Evolutionary conservation across 2,888 invertebrate species (phyloP), one percentile per base, ranked within the genome.

Genomic region (Nemotelus nigrinus): DNA sequence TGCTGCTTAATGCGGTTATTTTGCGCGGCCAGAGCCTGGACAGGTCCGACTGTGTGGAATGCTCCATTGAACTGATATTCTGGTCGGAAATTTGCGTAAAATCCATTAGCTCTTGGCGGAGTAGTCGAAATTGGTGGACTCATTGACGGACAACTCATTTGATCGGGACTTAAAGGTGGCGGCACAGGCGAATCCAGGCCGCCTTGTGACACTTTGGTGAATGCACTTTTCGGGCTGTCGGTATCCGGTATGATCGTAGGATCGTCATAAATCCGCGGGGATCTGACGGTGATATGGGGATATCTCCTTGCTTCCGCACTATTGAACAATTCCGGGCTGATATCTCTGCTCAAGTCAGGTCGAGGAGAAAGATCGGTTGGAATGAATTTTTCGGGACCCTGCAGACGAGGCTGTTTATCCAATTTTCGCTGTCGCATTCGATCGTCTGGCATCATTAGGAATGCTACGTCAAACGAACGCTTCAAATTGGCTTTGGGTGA

Each of bases 381-480:
- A 77, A 83, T 84, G 60, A 84, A 84, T 0, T 58, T 64, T 85
- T 86, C 80, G 85, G 88, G 82, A 80, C 83, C 82, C 85, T 89
- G 88, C 84, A 90, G 81, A 86, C 90, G 85, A 85, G 89, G 80
- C 80, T 86, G 83, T 79, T 88, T 83, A 45, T 80, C 63, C 10
- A 43, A 44, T 81, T 90, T 90, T 82, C 92, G 91, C 67, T 92
- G 90, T 75, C 92, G 92, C 67, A 93, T 86, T 83, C 94, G 93
- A 80, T 95, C 95, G 84, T 96, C 95, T 1, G 95, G 95, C 86
- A 94, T 92, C 90, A 96, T 95, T 45, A 96, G 88, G 83, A 96
- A 96, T 0, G 96, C 96, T 7, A 96, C 96, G 85, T 96, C 96
- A 84, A 96, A 96, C 0, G 95, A 94, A 25, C 96, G 89, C 83